Percentiles rank a stretch among this genome's conserved stretches.
Evolutionary conservation across 2,888 invertebrate genomes (phyloP).

Genomic region (Sphaerophoria rueppellii): DNA sequence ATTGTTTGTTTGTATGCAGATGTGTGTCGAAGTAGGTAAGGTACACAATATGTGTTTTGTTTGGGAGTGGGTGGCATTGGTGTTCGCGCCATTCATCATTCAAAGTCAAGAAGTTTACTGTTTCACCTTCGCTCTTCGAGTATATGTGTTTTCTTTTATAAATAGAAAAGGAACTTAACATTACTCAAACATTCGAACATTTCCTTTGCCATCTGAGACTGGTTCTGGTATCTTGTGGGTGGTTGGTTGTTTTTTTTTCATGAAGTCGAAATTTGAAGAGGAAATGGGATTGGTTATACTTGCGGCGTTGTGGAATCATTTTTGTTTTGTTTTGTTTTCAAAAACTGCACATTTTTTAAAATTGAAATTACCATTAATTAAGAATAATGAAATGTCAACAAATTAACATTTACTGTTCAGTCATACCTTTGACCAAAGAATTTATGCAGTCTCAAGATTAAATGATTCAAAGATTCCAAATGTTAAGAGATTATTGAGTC

Average conservation of each 20-base stretch:
- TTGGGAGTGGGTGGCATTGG: conserved; percentile 58
- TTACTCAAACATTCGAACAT: conserved; percentile 60
- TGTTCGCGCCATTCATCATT: conserved; percentile 70
- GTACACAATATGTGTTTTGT: conserved; percentile 33
- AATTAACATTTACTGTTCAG: too few species aligned
- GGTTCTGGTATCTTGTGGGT: conserved; percentile 25
- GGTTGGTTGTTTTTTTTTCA: conserved; percentile 20
- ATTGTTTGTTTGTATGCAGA: neutral
- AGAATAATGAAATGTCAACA: too few species aligned
- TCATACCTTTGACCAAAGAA: too few species aligned
- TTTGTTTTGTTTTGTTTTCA: too few species aligned
- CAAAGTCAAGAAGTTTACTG: conserved; percentile 73
- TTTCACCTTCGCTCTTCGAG: conserved; percentile 57
- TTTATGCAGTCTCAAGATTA: too few species aligned
- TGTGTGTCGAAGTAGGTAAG: conserved; percentile 3
- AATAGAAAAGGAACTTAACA: conserved; percentile 58
- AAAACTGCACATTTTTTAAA: too few species aligned
- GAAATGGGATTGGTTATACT: neutral
- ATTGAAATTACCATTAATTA: too few species aligned
- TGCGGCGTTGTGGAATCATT: too few species aligned
- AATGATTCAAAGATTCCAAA: too few species aligned
- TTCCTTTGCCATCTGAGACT: conserved; percentile 34
- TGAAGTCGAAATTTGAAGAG: neutral
- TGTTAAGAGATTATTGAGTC: too few species aligned
- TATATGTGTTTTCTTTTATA: neutral